These are phyloP conservation scores for Geotrypetes seraphini DNA, from an alignment of 2,797 vertebrate species.

Conservation along the genomic window DNA sequence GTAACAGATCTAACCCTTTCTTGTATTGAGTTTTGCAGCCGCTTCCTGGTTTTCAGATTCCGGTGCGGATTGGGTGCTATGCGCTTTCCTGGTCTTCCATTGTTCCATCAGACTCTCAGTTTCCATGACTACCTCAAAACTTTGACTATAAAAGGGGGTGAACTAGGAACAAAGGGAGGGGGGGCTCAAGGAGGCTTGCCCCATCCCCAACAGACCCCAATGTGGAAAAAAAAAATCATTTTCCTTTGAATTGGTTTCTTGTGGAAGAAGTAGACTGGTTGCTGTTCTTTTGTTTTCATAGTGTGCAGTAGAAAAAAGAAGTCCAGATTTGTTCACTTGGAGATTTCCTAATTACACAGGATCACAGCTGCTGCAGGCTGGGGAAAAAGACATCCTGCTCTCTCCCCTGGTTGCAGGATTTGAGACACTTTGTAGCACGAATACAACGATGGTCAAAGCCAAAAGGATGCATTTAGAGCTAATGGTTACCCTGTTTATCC, in stretches of 20 bases:
- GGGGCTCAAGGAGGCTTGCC: not conserved
- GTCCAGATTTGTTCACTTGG: not conserved
- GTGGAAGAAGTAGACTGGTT: not conserved
- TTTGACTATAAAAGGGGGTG: not conserved
- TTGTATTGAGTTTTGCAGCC: no score
- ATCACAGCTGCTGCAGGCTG: not conserved
- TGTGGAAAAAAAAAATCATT: not conserved
- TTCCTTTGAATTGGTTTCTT: not conserved
- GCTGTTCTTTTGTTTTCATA: not conserved
- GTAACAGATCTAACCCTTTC: no score
- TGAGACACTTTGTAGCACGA: not conserved
- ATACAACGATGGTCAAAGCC: not conserved
- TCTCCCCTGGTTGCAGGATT: not conserved
- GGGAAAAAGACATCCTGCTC: not conserved
- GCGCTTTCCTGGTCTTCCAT: not conserved
- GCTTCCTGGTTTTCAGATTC: conserved; percentile 10
- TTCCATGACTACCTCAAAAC: conserved; percentile 19
- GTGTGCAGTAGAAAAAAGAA: not conserved
- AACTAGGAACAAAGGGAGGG: not conserved
- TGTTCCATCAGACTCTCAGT: conserved; percentile 3
- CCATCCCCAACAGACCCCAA: not conserved
- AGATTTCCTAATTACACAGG: not conserved
- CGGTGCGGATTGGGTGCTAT: not conserved
- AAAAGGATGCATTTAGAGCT: not conserved
- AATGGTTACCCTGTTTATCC: conserved; percentile 6